Conservation (phyloP, 2,113 vertebrate species). For the Paradoxurus hermaphroditus region DNA sequence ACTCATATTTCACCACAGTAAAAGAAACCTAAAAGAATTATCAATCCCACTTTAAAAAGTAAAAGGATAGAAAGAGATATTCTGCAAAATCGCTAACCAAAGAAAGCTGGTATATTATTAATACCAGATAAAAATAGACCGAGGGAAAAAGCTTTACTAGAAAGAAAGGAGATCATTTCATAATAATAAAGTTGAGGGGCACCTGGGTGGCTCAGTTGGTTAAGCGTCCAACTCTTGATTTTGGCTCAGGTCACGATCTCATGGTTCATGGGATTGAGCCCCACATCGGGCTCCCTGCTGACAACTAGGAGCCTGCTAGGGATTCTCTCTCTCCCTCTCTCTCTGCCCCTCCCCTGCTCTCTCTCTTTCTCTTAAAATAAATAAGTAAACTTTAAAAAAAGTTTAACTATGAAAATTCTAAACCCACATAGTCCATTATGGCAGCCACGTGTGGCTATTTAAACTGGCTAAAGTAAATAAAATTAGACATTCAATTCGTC, state of each 20-base stretch:
- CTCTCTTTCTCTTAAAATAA: too few species aligned
- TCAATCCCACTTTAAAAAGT: background rate
- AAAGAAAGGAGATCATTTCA: background rate
- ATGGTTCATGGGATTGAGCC: too few species aligned
- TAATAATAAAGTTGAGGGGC: background rate
- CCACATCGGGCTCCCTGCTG: too few species aligned
- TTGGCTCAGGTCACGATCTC: too few species aligned
- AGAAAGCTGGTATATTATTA: background rate
- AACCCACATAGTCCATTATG: background rate
- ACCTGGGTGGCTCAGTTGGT: too few species aligned
- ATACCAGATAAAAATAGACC: background rate
- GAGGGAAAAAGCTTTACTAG: background rate
- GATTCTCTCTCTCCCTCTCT: too few species aligned
- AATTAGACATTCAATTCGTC: slow-evolving; percentile 6
- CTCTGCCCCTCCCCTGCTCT: too few species aligned
- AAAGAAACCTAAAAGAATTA: background rate
- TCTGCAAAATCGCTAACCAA: background rate
- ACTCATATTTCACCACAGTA: background rate
- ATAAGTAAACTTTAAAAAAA: too few species aligned
- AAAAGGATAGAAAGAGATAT: background rate
- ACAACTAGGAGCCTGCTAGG: too few species aligned
- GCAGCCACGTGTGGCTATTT: background rate
- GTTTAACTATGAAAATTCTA: background rate
- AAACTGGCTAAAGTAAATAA: slow-evolving; percentile 8
- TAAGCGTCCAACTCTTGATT: too few species aligned